Conservation (phyloP, 2,113 vertebrate species). For the Cinclus cinclus region DNA sequence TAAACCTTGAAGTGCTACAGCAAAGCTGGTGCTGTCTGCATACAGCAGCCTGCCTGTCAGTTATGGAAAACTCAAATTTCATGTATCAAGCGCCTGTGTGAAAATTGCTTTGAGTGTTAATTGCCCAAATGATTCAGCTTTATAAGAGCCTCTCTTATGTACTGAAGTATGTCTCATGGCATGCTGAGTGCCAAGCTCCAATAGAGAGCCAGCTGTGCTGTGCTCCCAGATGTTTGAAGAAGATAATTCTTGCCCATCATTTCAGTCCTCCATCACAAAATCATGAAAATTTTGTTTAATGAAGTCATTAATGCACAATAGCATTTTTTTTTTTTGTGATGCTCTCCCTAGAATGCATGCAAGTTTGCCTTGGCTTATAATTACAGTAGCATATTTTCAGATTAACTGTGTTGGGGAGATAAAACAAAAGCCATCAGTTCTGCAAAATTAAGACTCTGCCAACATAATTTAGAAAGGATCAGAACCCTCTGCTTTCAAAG, state of each 20-base stretch:
- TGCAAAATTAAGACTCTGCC: slow-evolving; percentile 8
- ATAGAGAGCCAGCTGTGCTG: slow-evolving; percentile 44
- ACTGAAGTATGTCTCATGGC: slow-evolving; percentile 31
- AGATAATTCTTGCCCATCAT: slow-evolving; percentile 35
- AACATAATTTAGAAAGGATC: slow-evolving; percentile 11
- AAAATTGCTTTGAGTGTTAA: slow-evolving; percentile 63
- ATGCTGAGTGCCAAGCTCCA: slow-evolving; percentile 12
- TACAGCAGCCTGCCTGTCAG: slow-evolving; percentile 5
- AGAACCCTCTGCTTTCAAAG: neutral
- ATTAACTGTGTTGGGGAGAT: slow-evolving; percentile 14
- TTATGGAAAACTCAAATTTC: slow-evolving; percentile 41
- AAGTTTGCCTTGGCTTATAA: slow-evolving; percentile 29
- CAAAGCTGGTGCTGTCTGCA: neutral
- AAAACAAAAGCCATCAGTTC: slow-evolving; percentile 35
- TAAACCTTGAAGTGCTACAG: slow-evolving; percentile 40
- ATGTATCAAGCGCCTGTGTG: slow-evolving; percentile 55
- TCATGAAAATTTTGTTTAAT: slow-evolving; percentile 29
- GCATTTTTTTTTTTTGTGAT: neutral
- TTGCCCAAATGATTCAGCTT: slow-evolving; percentile 66
- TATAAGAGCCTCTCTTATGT: slow-evolving; percentile 43
- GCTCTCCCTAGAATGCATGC: neutral
- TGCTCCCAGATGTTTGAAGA: slow-evolving; percentile 57
- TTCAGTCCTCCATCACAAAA: neutral
- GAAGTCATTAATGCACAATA: slow-evolving; percentile 29
- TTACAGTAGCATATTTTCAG: slow-evolving; percentile 25